Percentiles rank a stretch among this genome's conserved stretches.
These are phyloP conservation scores for Idaea dimidiata DNA, from an alignment of 2,888 invertebrate species.

Conservation along the genomic window DNA sequence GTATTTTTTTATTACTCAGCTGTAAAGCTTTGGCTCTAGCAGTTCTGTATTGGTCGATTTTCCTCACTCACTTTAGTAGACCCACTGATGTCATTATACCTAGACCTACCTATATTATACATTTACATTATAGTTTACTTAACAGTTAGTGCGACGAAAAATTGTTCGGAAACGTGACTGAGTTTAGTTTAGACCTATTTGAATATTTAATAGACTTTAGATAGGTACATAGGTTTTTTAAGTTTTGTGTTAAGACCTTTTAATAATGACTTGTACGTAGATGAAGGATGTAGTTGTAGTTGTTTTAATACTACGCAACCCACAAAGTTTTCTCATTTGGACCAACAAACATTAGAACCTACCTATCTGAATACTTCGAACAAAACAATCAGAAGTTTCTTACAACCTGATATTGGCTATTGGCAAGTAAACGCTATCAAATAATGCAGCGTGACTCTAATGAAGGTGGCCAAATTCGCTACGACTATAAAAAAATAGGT, in stretches of 20 bases:
- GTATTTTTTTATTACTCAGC: no score
- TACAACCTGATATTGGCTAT: background rate
- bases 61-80: no score
- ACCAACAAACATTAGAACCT: background rate
- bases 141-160: no score
- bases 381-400: background rate
- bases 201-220: slow-evolving; percentile 8
- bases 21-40: no score
- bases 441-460: background rate
- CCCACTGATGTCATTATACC: no score
- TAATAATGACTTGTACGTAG: background rate
- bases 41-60: no score
- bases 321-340: background rate
- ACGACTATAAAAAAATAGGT: no score
- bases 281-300: background rate
- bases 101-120: no score
- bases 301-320: background rate
- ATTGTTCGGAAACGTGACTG: no score
- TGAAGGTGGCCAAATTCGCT: background rate
- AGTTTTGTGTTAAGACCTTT: no score
- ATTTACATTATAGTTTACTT: no score
- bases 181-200: background rate
- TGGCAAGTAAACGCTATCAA: background rate
- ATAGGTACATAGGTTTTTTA: no score
- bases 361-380: background rate